Base-by-base conservation (phyloP, 2,113 vertebrate genomes). In the Chionomys nivalis region DNA sequence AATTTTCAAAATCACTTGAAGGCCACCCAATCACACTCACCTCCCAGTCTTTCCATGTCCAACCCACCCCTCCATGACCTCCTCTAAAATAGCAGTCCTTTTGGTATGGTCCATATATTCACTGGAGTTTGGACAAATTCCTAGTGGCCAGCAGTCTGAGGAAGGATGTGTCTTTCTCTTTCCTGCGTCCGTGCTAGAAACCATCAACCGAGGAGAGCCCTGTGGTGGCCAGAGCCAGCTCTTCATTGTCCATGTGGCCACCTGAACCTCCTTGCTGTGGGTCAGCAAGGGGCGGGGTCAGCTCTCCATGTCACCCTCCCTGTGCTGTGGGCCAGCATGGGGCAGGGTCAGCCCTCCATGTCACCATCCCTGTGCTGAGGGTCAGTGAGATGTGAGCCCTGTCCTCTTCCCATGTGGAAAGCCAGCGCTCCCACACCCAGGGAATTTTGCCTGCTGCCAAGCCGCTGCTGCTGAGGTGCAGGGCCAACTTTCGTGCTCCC, bases 391-490 rank as follows among this genome's bases (percentile, higher is more conserved):
- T 36, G 36, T n/a, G 17, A n/a, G 36, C n/a, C 36, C 17, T 9
- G 36, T 21, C n/a, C 70, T 72, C 70, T n/a, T 19, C 39, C 16
- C 2, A 9, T 0, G 36, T 21, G 36, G 31, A 68, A 31, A 36
- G 10, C 33, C 36, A 21, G 70, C 70, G 4, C 70, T 21, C 7
- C 36, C 1, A 0, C 16, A 21, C 17, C 1, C 17, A n/a, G 17
- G 36, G 70, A 3, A n/a, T n/a, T 8, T 36, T 33, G 36, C 16
- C 16, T 1, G 16, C 8, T 17, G 68, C 28, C 36, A 9, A 19
- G 68, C 13, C 14, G 2, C 31, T 14, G 2, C 13, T 12, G 13
- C 31, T 3, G 2, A 70, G 31, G 66, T 33, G 13, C 16, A 7
- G 31, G 66, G 33, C 36, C 36, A 21, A 36, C 36, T 72, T 17